Conservation (phyloP, 2,797 vertebrate species). For the Melanotaenia boesemani region DNA sequence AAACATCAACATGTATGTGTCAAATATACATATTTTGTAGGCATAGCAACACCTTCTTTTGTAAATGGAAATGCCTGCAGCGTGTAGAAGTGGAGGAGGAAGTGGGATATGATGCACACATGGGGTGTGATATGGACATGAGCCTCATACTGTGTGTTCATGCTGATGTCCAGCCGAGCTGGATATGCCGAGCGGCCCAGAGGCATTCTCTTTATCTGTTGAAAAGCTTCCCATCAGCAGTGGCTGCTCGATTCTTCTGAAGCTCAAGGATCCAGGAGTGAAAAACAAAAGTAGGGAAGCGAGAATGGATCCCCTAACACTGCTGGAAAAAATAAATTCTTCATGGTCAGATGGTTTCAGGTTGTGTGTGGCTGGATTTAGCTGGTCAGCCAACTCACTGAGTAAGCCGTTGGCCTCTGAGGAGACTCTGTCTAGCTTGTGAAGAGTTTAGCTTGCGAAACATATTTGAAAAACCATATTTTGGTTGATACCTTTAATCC, state of each 20-base stretch:
- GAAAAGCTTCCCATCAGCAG: slow-evolving; percentile 6
- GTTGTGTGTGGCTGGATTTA: slow-evolving; percentile 43
- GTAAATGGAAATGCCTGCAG: slow-evolving; percentile 8
- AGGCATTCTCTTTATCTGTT: slow-evolving; percentile 1
- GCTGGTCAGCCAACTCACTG: slow-evolving; percentile 22
- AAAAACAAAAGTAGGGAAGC: slow-evolving; percentile 6
- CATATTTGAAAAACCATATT: slow-evolving; percentile 28
- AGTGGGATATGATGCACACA: slow-evolving; percentile 25
- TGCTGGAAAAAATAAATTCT: slow-evolving; percentile 40
- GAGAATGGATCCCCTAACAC: neutral
- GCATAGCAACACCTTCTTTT: slow-evolving; percentile 42
- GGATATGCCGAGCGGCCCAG: slow-evolving; percentile 5
- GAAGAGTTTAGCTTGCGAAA: slow-evolving; percentile 32
- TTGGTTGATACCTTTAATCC: slow-evolving; percentile 19
- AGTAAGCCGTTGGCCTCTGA: slow-evolving; percentile 18
- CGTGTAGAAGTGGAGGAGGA: slow-evolving; percentile 12
- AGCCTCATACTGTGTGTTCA: neutral
- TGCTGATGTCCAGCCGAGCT: slow-evolving; percentile 33
- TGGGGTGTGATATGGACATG: slow-evolving; percentile 19
- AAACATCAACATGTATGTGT: slow-evolving; percentile 2
- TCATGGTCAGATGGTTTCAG: slow-evolving; percentile 32
- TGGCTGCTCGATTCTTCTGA: slow-evolving; percentile 18
- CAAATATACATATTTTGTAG: slow-evolving; percentile 38
- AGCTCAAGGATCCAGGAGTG: slow-evolving; percentile 16
- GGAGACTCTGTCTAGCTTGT: slow-evolving; percentile 1